phyloP scores from a whole-genome alignment of 30 jellyfish, hydroid and myxozoan species.

The Phacellophora camtschatica region DNA sequence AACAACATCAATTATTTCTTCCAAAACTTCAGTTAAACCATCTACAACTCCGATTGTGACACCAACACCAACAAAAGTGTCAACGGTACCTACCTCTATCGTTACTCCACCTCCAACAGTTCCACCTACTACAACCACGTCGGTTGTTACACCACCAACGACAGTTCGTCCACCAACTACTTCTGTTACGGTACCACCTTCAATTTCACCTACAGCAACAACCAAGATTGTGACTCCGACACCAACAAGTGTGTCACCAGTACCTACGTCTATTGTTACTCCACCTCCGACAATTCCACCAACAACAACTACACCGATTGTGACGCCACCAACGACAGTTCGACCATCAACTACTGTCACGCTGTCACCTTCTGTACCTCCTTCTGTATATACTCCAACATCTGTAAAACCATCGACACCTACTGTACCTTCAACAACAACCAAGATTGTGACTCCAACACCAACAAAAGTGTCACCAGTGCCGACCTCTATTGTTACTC shows the following conservation, averaged over 20 bases:
- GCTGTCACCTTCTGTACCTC: background rate
- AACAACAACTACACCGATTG: background rate
- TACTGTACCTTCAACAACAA: slow-evolving; percentile 14
- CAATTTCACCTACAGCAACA: slow-evolving; percentile 3
- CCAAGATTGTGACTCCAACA: slow-evolving; percentile 6
- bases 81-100: background rate
- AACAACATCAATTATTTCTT: background rate
- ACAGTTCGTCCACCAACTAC: background rate
- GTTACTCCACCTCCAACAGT: slow-evolving; percentile 2
- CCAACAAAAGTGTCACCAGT: background rate
- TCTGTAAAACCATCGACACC: slow-evolving; percentile 1
- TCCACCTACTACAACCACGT: slow-evolving; percentile 10
- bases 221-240: slow-evolving; percentile 4
- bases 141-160: slow-evolving; percentile 13
- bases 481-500: background rate
- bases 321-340: slow-evolving; percentile 2
- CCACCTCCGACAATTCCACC: background rate
- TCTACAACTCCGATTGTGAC: slow-evolving; percentile 1
- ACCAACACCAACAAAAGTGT: slow-evolving; percentile 5
- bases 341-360: background rate
- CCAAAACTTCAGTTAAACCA: background rate
- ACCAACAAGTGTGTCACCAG: background rate
- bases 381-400: slow-evolving; percentile 1
- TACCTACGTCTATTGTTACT: background rate
- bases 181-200: background rate